phyloP scores from a whole-genome alignment of 2,113 vertebrate species.

The Monarcha castaneiventris region DNA sequence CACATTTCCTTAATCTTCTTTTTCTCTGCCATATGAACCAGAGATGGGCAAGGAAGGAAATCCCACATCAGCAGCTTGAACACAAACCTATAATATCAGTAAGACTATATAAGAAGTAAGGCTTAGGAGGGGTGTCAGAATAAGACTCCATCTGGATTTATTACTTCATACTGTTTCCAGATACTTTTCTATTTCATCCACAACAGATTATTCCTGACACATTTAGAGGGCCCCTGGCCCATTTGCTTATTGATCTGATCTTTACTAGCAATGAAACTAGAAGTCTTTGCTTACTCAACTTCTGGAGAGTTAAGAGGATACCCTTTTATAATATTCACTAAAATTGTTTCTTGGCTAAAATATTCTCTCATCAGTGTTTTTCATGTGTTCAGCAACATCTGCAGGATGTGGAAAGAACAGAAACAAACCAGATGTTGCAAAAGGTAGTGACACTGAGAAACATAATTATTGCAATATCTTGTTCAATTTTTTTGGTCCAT shows the following conservation, averaged over 20 bases:
- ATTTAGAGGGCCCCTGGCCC: slow-evolving; percentile 70
- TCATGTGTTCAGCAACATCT: slow-evolving; percentile 77
- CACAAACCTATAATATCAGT: neutral
- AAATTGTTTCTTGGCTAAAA: slow-evolving; percentile 70
- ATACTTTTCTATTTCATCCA: slow-evolving; percentile 61
- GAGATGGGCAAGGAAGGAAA: neutral
- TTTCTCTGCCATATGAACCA: neutral
- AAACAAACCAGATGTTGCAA: slow-evolving; percentile 81
- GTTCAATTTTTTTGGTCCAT: slow-evolving; percentile 36
- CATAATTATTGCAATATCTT: slow-evolving; percentile 68
- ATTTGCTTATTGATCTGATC: slow-evolving; percentile 76
- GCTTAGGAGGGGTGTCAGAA: neutral
- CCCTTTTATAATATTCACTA: slow-evolving; percentile 73
- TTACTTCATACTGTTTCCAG: slow-evolving; percentile 58
- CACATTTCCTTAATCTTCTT: neutral
- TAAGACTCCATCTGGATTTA: slow-evolving; percentile 35
- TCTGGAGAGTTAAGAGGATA: slow-evolving; percentile 73
- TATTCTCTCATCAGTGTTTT: slow-evolving; percentile 72
- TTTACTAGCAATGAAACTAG: slow-evolving; percentile 71
- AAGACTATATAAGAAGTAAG: neutral
- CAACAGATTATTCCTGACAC: slow-evolving; percentile 74
- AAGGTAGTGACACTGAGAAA: slow-evolving; percentile 76
- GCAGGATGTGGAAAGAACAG: slow-evolving; percentile 75
- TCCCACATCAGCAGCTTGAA: neutral
- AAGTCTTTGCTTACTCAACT: slow-evolving; percentile 70